Percentiles rank a stretch among this genome's conserved stretches.
phyloP scores from a whole-genome alignment of 2,888 invertebrate genomes.

The Tanypteryx hageni region DNA sequence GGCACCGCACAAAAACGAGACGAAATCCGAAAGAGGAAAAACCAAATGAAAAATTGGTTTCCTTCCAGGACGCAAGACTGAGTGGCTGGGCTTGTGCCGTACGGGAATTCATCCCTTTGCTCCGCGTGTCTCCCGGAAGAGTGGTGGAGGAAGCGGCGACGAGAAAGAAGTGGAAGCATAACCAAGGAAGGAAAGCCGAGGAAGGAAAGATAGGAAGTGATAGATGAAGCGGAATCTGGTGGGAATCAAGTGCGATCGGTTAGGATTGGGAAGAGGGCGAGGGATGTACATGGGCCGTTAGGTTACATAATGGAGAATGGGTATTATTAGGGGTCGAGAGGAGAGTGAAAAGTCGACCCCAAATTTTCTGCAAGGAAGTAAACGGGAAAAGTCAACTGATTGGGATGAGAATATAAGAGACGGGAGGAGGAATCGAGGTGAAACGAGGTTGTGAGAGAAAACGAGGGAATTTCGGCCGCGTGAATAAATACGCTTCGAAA shows the following conservation, averaged over 20 bases:
- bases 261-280: not conserved
- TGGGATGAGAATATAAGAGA: not conserved
- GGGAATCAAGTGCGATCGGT: not conserved
- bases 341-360: not conserved
- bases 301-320: not conserved
- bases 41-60: slow-evolving; percentile 22
- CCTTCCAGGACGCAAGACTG: not conserved
- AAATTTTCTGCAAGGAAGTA: not conserved
- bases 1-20: not conserved
- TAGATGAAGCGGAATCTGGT: not conserved
- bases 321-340: not conserved
- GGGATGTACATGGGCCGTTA: not conserved
- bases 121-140: not conserved
- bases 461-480: not conserved
- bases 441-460: too few species aligned
- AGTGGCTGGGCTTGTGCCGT: not conserved
- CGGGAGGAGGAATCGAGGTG: not conserved
- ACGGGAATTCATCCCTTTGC: slow-evolving; percentile 22
- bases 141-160: not conserved
- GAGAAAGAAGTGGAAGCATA: not conserved
- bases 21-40: not conserved
- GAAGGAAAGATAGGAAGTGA: not conserved
- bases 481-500: too few species aligned
- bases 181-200: not conserved
- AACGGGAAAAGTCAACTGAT: not conserved